Percentiles rank a stretch among this genome's conserved stretches.
Evolutionary conservation across 2,113 vertebrate species (phyloP).

Genomic region (Rana temporaria): DNA sequence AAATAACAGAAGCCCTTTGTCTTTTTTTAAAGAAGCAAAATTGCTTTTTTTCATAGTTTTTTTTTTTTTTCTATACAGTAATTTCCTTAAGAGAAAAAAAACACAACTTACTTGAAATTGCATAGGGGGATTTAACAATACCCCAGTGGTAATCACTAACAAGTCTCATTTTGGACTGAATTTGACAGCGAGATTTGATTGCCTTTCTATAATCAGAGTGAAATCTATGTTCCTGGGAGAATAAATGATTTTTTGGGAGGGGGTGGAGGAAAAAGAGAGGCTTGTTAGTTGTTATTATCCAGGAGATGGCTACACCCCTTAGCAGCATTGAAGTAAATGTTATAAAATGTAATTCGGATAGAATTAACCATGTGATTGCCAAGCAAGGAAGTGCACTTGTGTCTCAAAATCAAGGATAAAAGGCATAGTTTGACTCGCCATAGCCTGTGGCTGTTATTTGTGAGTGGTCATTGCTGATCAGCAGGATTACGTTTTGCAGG

Average conservation of each 20-base stretch:
- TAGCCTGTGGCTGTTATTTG: too few species aligned
- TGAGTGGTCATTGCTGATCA: too few species aligned
- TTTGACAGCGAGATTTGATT: conserved; percentile 58
- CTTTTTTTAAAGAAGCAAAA: conserved; percentile 57
- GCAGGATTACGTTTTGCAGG: too few species aligned
- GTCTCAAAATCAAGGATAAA: background rate
- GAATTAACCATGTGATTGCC: conserved; percentile 31
- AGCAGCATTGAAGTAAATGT: conserved; percentile 39
- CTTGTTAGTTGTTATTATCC: conserved; percentile 56
- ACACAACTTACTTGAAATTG: conserved; percentile 51
- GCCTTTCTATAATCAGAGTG: conserved; percentile 57
- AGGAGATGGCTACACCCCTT: conserved; percentile 44
- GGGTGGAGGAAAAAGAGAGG: conserved; percentile 41
- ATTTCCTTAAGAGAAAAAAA: conserved; percentile 55
- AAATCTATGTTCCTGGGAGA: conserved; percentile 55
- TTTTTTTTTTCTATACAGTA: conserved; percentile 52
- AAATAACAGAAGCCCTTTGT: conserved; percentile 49
- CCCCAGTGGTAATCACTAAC: conserved; percentile 58
- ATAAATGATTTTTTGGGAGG: conserved; percentile 57
- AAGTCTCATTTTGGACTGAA: conserved; percentile 58
- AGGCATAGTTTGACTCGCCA: too few species aligned
- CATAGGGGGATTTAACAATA: conserved; percentile 56
- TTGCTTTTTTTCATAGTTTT: conserved; percentile 43
- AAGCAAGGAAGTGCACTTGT: background rate
- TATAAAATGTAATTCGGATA: conserved; percentile 4